These are phyloP conservation scores for Galemys pyrenaicus DNA, from an alignment of 2,113 vertebrate genomes.

Conservation along the genomic window DNA sequence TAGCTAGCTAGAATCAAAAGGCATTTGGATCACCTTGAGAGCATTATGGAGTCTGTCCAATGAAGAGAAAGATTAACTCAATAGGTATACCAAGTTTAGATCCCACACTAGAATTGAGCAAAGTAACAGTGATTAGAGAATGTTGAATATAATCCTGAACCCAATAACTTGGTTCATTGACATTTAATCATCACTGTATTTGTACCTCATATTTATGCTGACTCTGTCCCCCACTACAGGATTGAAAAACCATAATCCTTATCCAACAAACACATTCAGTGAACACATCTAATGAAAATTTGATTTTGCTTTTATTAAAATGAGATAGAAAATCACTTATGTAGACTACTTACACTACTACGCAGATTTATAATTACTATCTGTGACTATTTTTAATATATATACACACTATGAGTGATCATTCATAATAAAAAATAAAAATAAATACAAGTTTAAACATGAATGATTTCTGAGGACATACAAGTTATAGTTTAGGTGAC, in stretches of 20 bases:
- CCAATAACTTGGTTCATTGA: too few species aligned
- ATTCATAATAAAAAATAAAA: background rate
- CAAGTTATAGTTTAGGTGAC: background rate
- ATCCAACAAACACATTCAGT: background rate
- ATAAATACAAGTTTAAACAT: background rate
- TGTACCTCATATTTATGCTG: too few species aligned
- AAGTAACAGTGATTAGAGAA: background rate
- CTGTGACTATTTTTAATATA: too few species aligned
- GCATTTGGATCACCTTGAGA: background rate
- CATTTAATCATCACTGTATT: background rate
- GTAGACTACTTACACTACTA: background rate
- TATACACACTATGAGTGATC: background rate
- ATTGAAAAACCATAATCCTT: background rate
- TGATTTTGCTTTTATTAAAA: background rate
- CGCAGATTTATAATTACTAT: background rate
- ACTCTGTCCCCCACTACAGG: too few species aligned
- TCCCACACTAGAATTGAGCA: background rate
- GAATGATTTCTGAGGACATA: background rate
- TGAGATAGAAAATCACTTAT: background rate
- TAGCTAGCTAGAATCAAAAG: background rate
- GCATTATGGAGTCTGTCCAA: background rate
- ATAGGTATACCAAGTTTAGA: background rate
- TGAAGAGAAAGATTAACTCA: background rate
- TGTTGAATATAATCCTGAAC: background rate
- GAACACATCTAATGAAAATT: background rate